Percentiles rank a stretch among this genome's conserved stretches.
Conservation (phyloP, 1,140 invertebrate genomes). For the Berghia stephanieae region DNA sequence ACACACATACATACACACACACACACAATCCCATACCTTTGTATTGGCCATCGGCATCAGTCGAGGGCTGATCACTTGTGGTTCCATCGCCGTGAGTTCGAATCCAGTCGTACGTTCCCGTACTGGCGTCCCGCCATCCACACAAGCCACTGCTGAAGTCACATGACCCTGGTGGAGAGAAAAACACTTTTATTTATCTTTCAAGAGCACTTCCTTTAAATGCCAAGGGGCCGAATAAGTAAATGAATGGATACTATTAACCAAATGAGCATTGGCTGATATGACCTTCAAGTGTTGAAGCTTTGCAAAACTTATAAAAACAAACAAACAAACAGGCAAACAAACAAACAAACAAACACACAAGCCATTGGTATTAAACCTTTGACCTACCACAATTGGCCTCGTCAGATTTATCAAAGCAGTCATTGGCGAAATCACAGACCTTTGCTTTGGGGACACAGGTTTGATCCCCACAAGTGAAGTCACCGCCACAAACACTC, state of each 20-base stretch:
- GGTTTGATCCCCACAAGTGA: slow-evolving; percentile 38
- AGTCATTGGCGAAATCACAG: slow-evolving; percentile 76
- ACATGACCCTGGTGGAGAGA: slow-evolving; percentile 48
- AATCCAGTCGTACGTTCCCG: slow-evolving; percentile 58
- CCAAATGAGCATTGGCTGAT: too few relatives aligned
- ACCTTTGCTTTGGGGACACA: slow-evolving; percentile 54
- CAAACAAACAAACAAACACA: not conserved
- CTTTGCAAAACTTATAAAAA: not conserved
- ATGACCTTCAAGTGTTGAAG: too few relatives aligned
- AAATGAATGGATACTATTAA: too few relatives aligned
- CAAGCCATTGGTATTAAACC: not conserved
- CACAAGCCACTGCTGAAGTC: slow-evolving; percentile 59
- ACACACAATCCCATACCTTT: too few relatives aligned
- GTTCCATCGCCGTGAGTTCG: too few relatives aligned
- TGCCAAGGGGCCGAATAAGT: too few relatives aligned
- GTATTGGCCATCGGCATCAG: too few relatives aligned
- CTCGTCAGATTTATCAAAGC: slow-evolving; percentile 59
- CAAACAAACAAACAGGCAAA: not conserved
- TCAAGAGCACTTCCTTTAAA: too few relatives aligned
- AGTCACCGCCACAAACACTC: slow-evolving; percentile 46
- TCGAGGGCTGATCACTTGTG: too few relatives aligned
- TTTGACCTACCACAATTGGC: slow-evolving; percentile 47
- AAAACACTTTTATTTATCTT: too few relatives aligned
- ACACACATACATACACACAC: too few relatives aligned
- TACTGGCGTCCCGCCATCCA: slow-evolving; percentile 60